Base-by-base conservation (phyloP, 1,140 invertebrate species). In the Homalodisca vitripennis region DNA sequence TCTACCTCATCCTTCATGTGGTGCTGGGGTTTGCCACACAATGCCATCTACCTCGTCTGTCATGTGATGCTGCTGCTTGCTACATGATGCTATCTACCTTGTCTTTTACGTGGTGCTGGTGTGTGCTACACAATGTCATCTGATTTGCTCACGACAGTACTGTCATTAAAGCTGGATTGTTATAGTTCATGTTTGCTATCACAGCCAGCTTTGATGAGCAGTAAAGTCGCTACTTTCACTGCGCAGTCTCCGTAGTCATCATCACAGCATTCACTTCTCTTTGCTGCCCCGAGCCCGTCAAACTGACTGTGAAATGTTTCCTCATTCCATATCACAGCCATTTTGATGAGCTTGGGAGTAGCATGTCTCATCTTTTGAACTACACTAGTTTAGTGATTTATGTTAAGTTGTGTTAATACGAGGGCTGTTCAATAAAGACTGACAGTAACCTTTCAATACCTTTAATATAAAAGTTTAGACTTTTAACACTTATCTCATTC, bases 201-300 rank as follows among this genome's bases (percentile, higher is more conserved):
- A 90, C 88, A 90, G 88, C 88, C 89, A 90, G 88, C 88, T 89
- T 90, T 93, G 91, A 93, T 93, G 90, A 93, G 91, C 90, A 74
- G 68, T 65, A 72, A 64, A 27, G 12, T 2, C 12, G 29, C 13
- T 20, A 3, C 17, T n/a, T n/a, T n/a, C n/a, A n/a, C n/a, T n/a
- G n/a, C n/a, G 2, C 55, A 10, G 20, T 10, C 22, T 32, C 29
- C 62, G 27, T 64, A 1, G 13, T 64, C 62, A 2, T 29, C 27
- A 29, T 2, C 6, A 10, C 51, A 22, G 34, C 34, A 17, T 41
- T 17, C 34, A 41, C 34, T 10, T 62, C 22, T 10, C 24, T 22
- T n/a, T 24, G 51, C 66, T 67, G 31, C n/a, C 48, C 41, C 47
- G 70, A 66, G 71, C 74, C 74, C 78, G 76, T 81, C 82, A 81